A percentile compares a stretch with the other conserved stretches of the same genome.
Conservation (phyloP, 2,797 vertebrate species). For the Moxostoma hubbsi region DNA sequence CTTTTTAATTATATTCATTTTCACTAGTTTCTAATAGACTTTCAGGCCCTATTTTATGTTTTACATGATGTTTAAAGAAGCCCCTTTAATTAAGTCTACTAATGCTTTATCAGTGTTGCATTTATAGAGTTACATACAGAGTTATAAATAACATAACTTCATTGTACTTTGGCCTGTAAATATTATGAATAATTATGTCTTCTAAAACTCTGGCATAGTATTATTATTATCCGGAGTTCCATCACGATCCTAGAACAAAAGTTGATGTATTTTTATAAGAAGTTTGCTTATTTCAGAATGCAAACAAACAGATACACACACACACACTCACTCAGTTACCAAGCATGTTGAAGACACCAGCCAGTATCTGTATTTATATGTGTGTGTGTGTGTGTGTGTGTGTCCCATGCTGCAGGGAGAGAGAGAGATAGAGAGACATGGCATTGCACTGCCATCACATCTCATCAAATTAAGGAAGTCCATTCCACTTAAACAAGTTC, state of each 20-base stretch:
- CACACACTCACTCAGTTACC: not conserved
- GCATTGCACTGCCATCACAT: constrained; percentile 79
- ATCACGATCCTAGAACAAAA: not conserved
- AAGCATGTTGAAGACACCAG: constrained; percentile 49
- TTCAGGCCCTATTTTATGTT: not conserved
- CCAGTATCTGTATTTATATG: constrained; percentile 61
- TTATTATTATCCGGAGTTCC: not conserved
- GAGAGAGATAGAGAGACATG: constrained; percentile 70
- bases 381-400: constrained; percentile 61
- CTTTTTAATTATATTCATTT: not conserved
- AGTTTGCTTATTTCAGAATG: constrained; percentile 76
- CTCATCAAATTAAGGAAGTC: constrained; percentile 74
- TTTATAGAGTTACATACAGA: too few relatives aligned
- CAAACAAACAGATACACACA: constrained; percentile 18
- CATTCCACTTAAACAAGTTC: constrained; percentile 84
- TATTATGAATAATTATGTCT: not conserved
- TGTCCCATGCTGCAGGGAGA: constrained; percentile 82
- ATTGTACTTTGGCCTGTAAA: not conserved
- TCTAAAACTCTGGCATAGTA: not conserved
- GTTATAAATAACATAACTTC: not conserved
- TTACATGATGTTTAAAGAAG: not conserved
- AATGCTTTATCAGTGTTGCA: not conserved
- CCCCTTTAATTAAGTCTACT: not conserved
- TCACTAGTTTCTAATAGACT: not conserved
- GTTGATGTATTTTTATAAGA: not conserved